Percentiles rank a stretch among this genome's conserved stretches.
Evolutionary conservation across 92 coral and sea anemone species (phyloP).

Genomic region (Epizoanthus scotinus): DNA sequence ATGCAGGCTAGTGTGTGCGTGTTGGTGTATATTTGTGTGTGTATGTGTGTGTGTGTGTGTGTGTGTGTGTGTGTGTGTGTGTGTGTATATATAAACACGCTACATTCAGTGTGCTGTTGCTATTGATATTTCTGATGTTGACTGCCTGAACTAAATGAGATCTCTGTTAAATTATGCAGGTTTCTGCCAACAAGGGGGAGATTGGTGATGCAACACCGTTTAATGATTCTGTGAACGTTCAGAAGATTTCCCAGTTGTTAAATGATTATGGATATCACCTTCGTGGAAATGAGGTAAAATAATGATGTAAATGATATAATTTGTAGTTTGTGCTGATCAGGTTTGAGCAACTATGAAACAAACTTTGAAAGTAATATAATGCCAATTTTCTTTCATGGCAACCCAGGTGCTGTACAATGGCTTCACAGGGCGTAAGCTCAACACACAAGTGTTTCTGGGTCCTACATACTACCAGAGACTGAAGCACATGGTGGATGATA

Average conservation of each 20-base stretch:
- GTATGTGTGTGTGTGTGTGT: too few relatives aligned
- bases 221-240: slow-evolving; percentile 97
- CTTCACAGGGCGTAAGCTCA: slow-evolving; percentile 96
- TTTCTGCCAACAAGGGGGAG: slow-evolving; percentile 98
- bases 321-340: background rate
- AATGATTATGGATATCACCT: slow-evolving; percentile 97
- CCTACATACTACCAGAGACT: slow-evolving; percentile 98
- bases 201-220: slow-evolving; percentile 99
- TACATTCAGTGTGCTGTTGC: background rate
- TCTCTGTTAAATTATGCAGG: slow-evolving; percentile 47
- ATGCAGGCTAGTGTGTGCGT: too few relatives aligned
- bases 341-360: background rate
- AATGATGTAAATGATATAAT: background rate
- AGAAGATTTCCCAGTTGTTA: slow-evolving; percentile 93
- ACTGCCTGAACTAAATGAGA: background rate
- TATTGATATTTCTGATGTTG: background rate
- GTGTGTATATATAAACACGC: background rate
- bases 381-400: background rate
- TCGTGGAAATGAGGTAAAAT: slow-evolving; percentile 91
- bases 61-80: too few relatives aligned
- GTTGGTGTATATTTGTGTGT: too few relatives aligned
- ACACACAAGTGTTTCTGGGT: slow-evolving; percentile 97
- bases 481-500: slow-evolving; percentile 99
- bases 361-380: too few relatives aligned
- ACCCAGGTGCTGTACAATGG: slow-evolving; percentile 94